Evolutionary conservation across 2,888 invertebrate species (phyloP), one percentile per base, ranked within the genome.

Genomic region (Agelastica alni): DNA sequence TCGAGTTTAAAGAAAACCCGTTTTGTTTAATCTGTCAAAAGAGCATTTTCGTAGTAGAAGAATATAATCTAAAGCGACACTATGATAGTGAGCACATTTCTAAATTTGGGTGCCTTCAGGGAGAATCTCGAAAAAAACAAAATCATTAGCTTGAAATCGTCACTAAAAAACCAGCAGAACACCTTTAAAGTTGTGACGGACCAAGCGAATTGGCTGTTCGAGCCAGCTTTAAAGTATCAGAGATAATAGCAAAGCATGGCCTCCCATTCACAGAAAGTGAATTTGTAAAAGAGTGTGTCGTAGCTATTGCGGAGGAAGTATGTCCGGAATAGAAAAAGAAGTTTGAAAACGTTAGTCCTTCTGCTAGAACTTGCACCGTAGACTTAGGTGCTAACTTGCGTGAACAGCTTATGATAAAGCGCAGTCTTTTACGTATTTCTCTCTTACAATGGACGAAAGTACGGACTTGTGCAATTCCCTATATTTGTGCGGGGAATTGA

Each of bases 381-480:
- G 22, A 10, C 3, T 32, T 32, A 12, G 22, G n/a, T 26, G 22
- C 1, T 41, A 22, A 41, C n/a, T 41, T 41, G 22, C 20, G 14
- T 22, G 41, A 41, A 39, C 39, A 39, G 17, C 17, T 39, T n/a
- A 39, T 4, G 39, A 18, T 39, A 39, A 39, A 16, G 39, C 18
- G 13, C 32, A 10, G 12, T 18, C 4, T 10, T 18, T 20, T 9
- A 14, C 9, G 3, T 18, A 12, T 3, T 20, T 41, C 3, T 41
- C 22, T 6, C n/a, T 16, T 14, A 4, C 16, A 3, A 36, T 16
- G 16, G 17, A 14, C n/a, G 16, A 36, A 36, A 9, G 36, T 36
- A 36, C 2, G 9, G n/a, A 36, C 4, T n/a, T 14, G 2, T 36
- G n/a, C 16, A 36, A 4, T 14, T 16, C 1, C 36, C 16, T 3